phyloP scores from a whole-genome alignment of 2,113 vertebrate species.

The Tetrao urogallus region DNA sequence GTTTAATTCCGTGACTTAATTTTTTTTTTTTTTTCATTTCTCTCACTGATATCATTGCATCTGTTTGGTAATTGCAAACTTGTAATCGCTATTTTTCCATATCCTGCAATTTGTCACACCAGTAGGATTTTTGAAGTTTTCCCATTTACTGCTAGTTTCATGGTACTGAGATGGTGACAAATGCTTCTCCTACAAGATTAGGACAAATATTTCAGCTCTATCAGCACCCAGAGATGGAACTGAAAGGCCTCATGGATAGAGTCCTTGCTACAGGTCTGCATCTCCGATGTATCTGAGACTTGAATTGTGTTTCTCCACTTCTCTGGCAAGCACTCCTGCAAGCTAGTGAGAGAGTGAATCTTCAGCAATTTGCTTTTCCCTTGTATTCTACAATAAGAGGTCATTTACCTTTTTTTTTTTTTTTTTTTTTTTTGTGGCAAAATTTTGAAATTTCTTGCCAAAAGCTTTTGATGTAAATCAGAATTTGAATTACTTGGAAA shows the following conservation, averaged over 20 bases:
- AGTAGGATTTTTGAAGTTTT: background rate
- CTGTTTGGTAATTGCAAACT: background rate
- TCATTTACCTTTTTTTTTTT: background rate
- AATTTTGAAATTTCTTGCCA: background rate
- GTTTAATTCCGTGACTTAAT: background rate
- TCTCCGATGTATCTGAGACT: background rate
- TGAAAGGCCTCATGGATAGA: background rate
- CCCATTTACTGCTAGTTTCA: background rate
- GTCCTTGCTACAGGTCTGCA: background rate
- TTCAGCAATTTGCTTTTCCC: background rate
- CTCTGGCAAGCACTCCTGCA: background rate
- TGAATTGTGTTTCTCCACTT: background rate
- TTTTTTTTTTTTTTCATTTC: background rate
- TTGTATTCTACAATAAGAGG: background rate
- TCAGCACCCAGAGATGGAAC: background rate
- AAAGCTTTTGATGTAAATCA: background rate
- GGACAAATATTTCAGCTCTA: background rate
- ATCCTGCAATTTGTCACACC: background rate
- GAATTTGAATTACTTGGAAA: background rate
- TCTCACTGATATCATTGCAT: background rate
- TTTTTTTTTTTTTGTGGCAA: background rate
- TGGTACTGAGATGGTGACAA: background rate
- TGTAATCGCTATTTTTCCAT: background rate
- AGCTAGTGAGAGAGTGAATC: background rate
- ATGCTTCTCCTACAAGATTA: background rate